Conservation (phyloP, 2,113 vertebrate genomes). For the Bolborhynchus lineola region DNA sequence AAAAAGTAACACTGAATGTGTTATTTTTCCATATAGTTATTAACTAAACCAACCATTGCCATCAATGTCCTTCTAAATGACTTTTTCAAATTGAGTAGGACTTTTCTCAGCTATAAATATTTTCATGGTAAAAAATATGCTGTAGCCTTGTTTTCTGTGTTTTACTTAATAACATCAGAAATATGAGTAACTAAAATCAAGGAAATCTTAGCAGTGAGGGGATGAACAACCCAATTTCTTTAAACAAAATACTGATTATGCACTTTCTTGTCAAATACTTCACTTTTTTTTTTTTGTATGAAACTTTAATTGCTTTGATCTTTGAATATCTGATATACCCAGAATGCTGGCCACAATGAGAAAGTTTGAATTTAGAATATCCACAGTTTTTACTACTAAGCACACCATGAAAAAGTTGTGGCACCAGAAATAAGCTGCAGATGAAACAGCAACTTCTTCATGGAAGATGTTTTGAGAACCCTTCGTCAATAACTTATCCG, state of each 20-base stretch:
- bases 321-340: neutral
- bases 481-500: neutral
- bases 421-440: neutral
- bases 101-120: neutral
- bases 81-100: neutral
- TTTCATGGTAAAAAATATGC: neutral
- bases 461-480: neutral
- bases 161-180: neutral
- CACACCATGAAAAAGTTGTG: neutral
- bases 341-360: neutral
- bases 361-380: neutral
- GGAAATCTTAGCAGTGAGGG: neutral
- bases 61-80: neutral
- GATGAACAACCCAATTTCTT: neutral
- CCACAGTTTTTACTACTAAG: neutral
- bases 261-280: neutral
- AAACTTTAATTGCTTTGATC: neutral
- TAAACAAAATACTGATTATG: neutral
- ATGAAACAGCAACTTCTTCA: rapidly evolving
- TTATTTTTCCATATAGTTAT: neutral
- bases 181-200: neutral
- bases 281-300: neutral
- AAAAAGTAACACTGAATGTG: neutral
- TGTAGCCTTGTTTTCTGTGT: neutral
- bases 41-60: neutral